These are phyloP conservation scores for Crepidodera aurea DNA, from an alignment of 2,888 invertebrate genomes.

Conservation along the genomic window DNA sequence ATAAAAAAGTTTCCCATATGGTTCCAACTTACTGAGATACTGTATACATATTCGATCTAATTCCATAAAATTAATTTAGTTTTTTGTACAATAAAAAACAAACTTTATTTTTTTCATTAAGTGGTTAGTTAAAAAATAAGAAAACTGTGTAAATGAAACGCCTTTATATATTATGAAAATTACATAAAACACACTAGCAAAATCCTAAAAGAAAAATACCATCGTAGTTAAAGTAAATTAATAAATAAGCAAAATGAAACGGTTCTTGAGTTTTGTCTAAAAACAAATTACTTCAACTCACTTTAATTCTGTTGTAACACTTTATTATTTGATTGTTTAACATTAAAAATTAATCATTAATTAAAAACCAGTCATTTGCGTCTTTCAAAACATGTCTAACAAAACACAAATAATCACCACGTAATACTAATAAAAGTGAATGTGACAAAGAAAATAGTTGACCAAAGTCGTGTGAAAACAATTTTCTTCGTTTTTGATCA, in stretches of 20 bases:
- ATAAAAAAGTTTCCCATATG: too few species aligned
- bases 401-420: slow-evolving; percentile 8
- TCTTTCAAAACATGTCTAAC: slow-evolving; percentile 14
- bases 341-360: slow-evolving; percentile 24
- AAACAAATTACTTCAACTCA: neutral
- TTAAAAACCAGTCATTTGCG: slow-evolving; percentile 23
- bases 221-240: too few species aligned
- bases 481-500: neutral
- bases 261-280: neutral
- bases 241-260: neutral
- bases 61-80: too few species aligned
- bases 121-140: too few species aligned
- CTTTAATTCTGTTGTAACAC: neutral
- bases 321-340: neutral
- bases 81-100: too few species aligned
- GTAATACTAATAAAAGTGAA: slow-evolving; percentile 1
- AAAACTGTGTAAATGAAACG: too few species aligned
- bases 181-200: too few species aligned
- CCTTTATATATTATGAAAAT: too few species aligned
- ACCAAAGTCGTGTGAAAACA: neutral
- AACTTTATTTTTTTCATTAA: too few species aligned
- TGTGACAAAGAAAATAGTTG: neutral
- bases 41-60: too few species aligned
- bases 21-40: too few species aligned
- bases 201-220: neutral